Percentiles rank a stretch among this genome's conserved stretches.
phyloP scores from a whole-genome alignment of 2,888 invertebrate species.

The Drosophila hawaiiensis region DNA sequence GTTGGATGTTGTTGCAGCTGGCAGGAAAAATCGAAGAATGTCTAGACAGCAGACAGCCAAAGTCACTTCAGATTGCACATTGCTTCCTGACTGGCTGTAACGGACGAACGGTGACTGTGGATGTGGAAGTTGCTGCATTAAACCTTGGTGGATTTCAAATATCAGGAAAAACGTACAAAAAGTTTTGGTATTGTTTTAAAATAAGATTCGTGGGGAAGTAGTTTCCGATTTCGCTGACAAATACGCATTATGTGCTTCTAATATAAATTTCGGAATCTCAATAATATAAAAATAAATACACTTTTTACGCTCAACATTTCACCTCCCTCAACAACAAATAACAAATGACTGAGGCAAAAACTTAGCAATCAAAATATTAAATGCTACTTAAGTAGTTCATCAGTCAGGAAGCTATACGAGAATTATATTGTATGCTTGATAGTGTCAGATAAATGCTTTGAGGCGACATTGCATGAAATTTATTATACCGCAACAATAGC shows the following conservation, averaged over 20 bases:
- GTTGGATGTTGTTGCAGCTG: conserved; percentile 60
- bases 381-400: conserved; percentile 9
- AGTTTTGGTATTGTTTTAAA: conserved; percentile 12
- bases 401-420: conserved; percentile 14
- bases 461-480: conserved; percentile 33
- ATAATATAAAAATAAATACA: neutral
- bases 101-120: conserved; percentile 52
- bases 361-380: conserved; percentile 15
- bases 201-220: neutral
- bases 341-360: conserved; percentile 46
- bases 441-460: conserved; percentile 9
- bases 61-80: conserved; percentile 80
- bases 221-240: neutral
- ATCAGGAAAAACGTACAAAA: conserved; percentile 19
- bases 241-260: neutral
- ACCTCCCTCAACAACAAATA: neutral
- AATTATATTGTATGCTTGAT: conserved; percentile 23
- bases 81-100: conserved; percentile 75
- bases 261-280: neutral
- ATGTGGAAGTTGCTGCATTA: conserved; percentile 21
- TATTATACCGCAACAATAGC: conserved; percentile 25
- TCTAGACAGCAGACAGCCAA: conserved; percentile 80
- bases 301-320: neutral
- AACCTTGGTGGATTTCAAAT: conserved; percentile 27
- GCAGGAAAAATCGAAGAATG: conserved; percentile 78